Percentiles rank a stretch among this genome's conserved stretches.
Conservation (phyloP, 2,113 vertebrate species). For the Gadus chalcogrammus region DNA sequence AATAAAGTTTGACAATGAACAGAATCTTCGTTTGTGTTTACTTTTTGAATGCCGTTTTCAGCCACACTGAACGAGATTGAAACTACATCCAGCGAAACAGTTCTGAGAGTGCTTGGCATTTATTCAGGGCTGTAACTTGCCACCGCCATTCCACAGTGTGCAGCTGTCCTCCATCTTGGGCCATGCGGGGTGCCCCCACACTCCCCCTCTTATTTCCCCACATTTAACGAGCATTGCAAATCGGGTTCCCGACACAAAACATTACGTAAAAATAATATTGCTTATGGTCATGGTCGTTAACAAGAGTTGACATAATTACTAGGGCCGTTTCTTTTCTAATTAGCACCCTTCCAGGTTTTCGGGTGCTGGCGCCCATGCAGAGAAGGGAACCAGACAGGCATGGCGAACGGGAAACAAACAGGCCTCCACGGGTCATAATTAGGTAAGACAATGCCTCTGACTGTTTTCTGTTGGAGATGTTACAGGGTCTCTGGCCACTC, state of each 20-base stretch:
- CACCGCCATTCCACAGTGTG: slow-evolving; percentile 46
- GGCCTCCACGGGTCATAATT: slow-evolving; percentile 87
- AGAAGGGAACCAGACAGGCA: slow-evolving; percentile 94
- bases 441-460: slow-evolving; percentile 92
- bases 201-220: slow-evolving; percentile 56
- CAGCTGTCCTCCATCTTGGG: slow-evolving; percentile 43
- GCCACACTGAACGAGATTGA: neutral
- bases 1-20: slow-evolving; percentile 58
- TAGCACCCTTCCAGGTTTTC: slow-evolving; percentile 92
- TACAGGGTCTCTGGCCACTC: slow-evolving; percentile 80
- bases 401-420: slow-evolving; percentile 92
- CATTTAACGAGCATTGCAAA: slow-evolving; percentile 91
- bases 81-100: slow-evolving; percentile 6
- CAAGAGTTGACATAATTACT: slow-evolving; percentile 94
- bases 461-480: slow-evolving; percentile 95
- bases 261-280: slow-evolving; percentile 97
- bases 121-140: slow-evolving; percentile 71
- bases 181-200: slow-evolving; percentile 42
- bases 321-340: slow-evolving; percentile 96
- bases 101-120: slow-evolving; percentile 30
- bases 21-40: slow-evolving; percentile 2
- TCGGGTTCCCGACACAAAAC: slow-evolving; percentile 86
- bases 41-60: neutral
- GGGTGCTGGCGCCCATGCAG: slow-evolving; percentile 80
- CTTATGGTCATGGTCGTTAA: slow-evolving; percentile 75